Percentiles rank a stretch among this genome's conserved stretches.
These are phyloP conservation scores for Oenanthe melanoleuca DNA, from an alignment of 2,113 vertebrate species.

Conservation along the genomic window DNA sequence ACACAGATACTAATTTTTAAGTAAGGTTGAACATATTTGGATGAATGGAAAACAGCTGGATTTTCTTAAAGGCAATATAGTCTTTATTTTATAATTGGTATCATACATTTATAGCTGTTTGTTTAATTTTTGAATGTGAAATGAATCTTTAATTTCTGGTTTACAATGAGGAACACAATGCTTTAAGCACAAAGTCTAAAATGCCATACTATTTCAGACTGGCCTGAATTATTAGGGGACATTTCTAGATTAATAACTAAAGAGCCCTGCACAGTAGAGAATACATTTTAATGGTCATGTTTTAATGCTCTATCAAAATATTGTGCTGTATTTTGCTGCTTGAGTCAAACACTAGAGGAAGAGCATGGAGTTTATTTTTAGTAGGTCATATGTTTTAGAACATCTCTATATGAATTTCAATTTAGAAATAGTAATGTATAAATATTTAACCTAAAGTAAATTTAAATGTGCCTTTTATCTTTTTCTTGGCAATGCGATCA, in stretches of 20 bases:
- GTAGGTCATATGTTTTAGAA: neutral
- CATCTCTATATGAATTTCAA: neutral
- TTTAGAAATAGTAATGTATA: constrained; percentile 29
- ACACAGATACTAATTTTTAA: neutral
- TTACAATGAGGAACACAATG: neutral
- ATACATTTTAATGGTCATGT: neutral
- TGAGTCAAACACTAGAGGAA: neutral
- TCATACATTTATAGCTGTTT: neutral
- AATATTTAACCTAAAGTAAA: constrained; percentile 17
- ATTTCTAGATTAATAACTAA: neutral
- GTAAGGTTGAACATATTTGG: neutral
- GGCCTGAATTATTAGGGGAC: neutral
- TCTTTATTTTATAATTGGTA: neutral
- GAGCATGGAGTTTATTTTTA: constrained; percentile 4
- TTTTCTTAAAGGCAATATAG: neutral
- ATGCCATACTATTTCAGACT: neutral
- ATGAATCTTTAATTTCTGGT: neutral
- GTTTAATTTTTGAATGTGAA: neutral
- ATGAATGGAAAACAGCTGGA: neutral
- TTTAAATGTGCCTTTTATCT: constrained; percentile 14
- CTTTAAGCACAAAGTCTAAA: neutral
- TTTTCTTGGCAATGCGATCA: neutral
- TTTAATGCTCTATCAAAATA: constrained; percentile 15
- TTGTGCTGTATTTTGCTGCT: neutral
- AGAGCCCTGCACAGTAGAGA: neutral